Conservation (phyloP, 1,140 invertebrate genomes). For the Nomia melanderi region DNA sequence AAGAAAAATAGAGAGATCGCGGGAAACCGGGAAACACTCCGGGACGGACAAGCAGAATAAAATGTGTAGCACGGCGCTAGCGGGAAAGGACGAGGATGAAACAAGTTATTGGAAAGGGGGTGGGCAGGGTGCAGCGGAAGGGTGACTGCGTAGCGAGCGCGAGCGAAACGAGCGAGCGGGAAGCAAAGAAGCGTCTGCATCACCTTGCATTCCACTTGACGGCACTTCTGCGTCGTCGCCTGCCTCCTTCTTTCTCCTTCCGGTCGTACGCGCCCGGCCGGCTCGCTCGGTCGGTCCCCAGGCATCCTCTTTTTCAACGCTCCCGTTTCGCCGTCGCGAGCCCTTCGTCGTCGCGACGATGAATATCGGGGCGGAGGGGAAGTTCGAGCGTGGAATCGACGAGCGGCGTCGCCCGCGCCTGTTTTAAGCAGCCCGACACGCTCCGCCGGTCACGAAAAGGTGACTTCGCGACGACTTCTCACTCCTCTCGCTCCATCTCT, state of each 20-base stretch:
- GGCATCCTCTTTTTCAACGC: constrained; percentile 6
- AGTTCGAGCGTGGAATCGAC: constrained; percentile 18
- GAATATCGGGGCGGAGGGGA: constrained; percentile 35
- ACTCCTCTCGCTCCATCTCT: neutral
- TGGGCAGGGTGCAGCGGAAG: neutral
- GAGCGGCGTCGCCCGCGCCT: too few species aligned
- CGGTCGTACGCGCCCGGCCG: constrained; percentile 12
- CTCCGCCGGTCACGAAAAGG: constrained; percentile 48
- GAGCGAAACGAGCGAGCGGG: constrained; percentile 33
- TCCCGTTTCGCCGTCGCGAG: neutral
- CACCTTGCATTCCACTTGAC: constrained; percentile 62
- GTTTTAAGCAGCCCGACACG: constrained; percentile 47
- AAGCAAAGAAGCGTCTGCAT: constrained; percentile 47
- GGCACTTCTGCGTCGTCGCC: constrained; percentile 61
- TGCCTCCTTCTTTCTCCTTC: constrained; percentile 51
- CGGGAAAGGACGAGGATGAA: neutral
- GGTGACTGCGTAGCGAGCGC: neutral
- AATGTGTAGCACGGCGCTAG: constrained; percentile 2
- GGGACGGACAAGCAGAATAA: constrained; percentile 7
- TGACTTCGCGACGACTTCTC: constrained; percentile 12
- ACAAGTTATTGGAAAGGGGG: neutral
- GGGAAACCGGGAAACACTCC: neutral
- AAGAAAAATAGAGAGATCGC: neutral
- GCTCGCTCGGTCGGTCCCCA: too few species aligned
- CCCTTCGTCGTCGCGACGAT: constrained; percentile 17